Percentiles rank a stretch among this genome's conserved stretches.
Conservation (phyloP, 1,140 invertebrate genomes). For the Scaptomyza pallida region DNA sequence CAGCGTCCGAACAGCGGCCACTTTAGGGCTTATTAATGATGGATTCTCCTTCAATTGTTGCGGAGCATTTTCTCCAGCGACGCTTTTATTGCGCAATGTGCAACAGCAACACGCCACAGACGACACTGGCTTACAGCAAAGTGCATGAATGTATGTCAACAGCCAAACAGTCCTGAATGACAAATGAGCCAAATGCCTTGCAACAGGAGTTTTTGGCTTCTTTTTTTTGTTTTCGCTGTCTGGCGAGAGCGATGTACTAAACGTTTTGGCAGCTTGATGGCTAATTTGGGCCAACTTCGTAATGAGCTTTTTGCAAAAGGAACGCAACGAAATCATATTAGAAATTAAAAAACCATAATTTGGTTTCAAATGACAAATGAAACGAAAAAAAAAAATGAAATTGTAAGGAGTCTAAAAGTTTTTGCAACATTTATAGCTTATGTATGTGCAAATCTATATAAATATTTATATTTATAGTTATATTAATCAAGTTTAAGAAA, state of each 20-base stretch:
- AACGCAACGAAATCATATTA: constrained; percentile 15
- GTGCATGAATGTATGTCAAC: constrained; percentile 74
- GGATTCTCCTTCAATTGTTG: constrained; percentile 77
- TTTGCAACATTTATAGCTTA: too few relatives aligned
- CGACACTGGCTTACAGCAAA: constrained; percentile 38
- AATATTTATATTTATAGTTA: too few relatives aligned
- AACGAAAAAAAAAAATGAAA: background rate
- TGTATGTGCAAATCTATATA: too few relatives aligned
- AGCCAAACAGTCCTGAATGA: constrained; percentile 69
- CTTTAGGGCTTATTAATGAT: constrained; percentile 83
- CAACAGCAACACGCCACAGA: constrained; percentile 16
- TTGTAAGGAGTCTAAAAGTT: too few relatives aligned
- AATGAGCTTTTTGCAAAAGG: constrained; percentile 10
- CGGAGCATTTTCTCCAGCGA: constrained; percentile 37
- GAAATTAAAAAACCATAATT: constrained; percentile 24
- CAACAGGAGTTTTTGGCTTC: constrained; percentile 28
- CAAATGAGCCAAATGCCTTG: constrained; percentile 72
- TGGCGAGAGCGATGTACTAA: constrained; percentile 69
- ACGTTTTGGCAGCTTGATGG: constrained; percentile 78
- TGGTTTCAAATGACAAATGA: background rate
- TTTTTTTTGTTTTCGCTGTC: too few relatives aligned
- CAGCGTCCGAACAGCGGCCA: constrained; percentile 57
- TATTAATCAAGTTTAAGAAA: too few relatives aligned
- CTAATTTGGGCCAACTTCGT: constrained; percentile 64
- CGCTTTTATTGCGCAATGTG: constrained; percentile 75